These are phyloP conservation scores for Beris morrisii DNA, from an alignment of 2,888 invertebrate species.

Conservation along the genomic window DNA sequence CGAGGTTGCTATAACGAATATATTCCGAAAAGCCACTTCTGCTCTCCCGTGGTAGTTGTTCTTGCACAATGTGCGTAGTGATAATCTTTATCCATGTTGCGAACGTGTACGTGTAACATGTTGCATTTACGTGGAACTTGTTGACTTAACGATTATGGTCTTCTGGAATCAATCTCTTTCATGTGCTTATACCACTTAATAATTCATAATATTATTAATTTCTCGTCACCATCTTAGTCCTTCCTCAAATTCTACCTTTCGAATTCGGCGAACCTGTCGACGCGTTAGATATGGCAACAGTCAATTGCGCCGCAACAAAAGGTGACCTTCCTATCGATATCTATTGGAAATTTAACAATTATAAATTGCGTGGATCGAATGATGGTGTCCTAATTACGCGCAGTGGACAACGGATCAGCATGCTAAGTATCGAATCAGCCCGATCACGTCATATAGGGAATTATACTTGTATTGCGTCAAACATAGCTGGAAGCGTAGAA, in stretches of 20 bases:
- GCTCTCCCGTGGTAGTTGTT: too few species aligned
- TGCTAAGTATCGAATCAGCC: slow-evolving; percentile 62
- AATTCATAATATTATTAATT: too few species aligned
- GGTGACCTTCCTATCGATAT: slow-evolving; percentile 67
- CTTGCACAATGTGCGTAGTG: too few species aligned
- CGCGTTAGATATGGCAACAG: slow-evolving; percentile 60
- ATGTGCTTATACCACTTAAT: too few species aligned
- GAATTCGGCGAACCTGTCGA: slow-evolving; percentile 60
- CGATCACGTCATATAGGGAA: slow-evolving; percentile 62
- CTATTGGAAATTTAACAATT: slow-evolving; percentile 61
- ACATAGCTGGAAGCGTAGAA: slow-evolving; percentile 59
- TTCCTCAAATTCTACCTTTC: slow-evolving; percentile 62
- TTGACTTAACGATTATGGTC: too few species aligned
- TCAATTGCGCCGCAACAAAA: slow-evolving; percentile 61
- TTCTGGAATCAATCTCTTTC: too few species aligned
- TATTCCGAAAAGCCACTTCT: too few species aligned
- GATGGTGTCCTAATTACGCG: slow-evolving; percentile 46
- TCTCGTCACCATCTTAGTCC: slow-evolving; percentile 50
- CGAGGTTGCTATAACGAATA: too few species aligned
- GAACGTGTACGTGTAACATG: too few species aligned
- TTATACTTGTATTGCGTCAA: slow-evolving; percentile 65
- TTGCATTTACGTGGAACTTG: too few species aligned
- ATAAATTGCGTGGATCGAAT: slow-evolving; percentile 48
- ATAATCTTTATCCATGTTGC: too few species aligned
- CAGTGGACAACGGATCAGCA: slow-evolving; percentile 55